Evolutionary conservation across 2,797 vertebrate species (phyloP).

Genomic region (Myotis pilosus): DNA sequence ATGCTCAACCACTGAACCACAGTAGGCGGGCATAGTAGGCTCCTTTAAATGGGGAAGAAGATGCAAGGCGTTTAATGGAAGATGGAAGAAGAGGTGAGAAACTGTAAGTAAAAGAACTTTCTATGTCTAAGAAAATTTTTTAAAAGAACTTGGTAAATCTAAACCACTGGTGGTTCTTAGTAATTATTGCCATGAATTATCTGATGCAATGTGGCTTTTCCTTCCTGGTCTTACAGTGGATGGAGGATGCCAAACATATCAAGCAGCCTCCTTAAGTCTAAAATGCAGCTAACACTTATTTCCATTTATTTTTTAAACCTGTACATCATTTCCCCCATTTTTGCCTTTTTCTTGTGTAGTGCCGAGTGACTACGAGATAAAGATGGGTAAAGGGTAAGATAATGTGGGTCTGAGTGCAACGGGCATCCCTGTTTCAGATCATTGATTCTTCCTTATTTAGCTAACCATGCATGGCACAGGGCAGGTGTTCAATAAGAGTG

Average conservation of each 20-base stretch:
- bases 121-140: background rate
- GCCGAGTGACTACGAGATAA: background rate
- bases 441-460: background rate
- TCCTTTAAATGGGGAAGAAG: background rate
- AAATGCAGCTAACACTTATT: background rate
- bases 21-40: accelerated
- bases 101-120: background rate
- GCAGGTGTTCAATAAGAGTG: background rate
- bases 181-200: background rate
- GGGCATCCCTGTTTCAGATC: background rate
- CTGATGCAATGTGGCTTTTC: background rate
- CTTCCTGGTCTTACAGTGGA: background rate
- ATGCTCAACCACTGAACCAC: too few species aligned
- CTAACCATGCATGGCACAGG: background rate
- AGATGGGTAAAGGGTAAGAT: background rate
- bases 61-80: background rate
- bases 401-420: background rate
- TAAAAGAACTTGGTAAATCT: background rate
- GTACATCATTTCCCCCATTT: background rate
- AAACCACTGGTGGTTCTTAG: background rate
- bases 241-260: background rate
- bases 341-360: background rate
- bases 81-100: background rate
- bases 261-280: background rate
- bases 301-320: background rate